Conservation (phyloP, 2,888 invertebrate genomes). For the Hymenopus coronatus region DNA sequence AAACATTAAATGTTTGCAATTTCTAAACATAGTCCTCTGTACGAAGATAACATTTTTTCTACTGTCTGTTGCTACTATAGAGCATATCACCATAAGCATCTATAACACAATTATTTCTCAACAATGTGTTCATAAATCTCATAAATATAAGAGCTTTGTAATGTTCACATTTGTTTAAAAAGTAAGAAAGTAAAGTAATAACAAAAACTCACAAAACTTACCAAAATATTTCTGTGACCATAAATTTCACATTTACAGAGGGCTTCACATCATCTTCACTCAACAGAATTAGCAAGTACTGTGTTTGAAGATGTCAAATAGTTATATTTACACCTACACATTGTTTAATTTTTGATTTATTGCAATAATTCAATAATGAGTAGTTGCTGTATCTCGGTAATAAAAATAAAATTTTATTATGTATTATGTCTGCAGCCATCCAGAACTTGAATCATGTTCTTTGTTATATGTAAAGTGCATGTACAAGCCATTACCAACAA, state of each 20-base stretch:
- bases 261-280: not conserved
- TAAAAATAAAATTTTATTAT: not conserved
- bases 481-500: not conserved
- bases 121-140: not conserved
- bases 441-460: not conserved
- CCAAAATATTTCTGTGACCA: not conserved
- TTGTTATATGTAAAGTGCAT: not conserved
- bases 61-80: not conserved
- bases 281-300: not conserved
- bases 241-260: not conserved
- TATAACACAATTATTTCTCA: not conserved
- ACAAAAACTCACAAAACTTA: not conserved
- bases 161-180: not conserved
- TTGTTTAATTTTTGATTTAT: not conserved
- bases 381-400: constrained; percentile 11
- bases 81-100: not conserved
- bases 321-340: not conserved
- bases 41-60: not conserved
- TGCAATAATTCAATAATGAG: not conserved
- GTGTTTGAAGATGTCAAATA: not conserved
- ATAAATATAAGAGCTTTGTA: not conserved
- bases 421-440: not conserved
- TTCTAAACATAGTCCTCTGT: not conserved
- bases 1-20: not conserved
- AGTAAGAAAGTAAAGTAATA: not conserved